Base-by-base conservation (phyloP, 2,113 vertebrate genomes). In the Colistium nudipinnis region DNA sequence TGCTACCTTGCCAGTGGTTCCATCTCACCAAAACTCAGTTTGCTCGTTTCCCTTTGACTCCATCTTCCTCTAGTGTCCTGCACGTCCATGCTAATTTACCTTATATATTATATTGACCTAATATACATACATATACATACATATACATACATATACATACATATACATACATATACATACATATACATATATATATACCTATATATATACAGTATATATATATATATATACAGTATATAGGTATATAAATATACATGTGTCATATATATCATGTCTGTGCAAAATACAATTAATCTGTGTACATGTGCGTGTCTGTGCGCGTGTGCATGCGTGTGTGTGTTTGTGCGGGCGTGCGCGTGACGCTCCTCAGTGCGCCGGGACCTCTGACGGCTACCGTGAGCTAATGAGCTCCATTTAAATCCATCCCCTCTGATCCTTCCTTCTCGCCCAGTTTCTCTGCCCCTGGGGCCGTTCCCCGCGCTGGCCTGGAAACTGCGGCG, bases 331-430 rank as follows among this genome's bases (percentile, higher is more conserved):
- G 44, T 47, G 44, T 47, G 44, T 65, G 56, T 59, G 62, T 63
- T 70, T 38, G 52, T 60, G 38, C 31, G 35, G 30, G 59, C 55
- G 36, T 56, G 60, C 81, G 78, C 64, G 55, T 62, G 68, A 66
- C 49, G 76, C 71, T 78, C 81, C 64, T 80, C 66, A 74, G 86
- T 69, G 85, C 56, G 76, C 78, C 70, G 87, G 82, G 89, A 87
- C 71, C 74, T 89, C 79, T 85, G 67, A 77, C 61, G 70, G 79
- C 82, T 85, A 88, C 82, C 72, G 49, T 31, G 64, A 79, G 88
- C 81, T 91, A 91, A 91, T 90, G 88, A 90, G 88, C 87, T 88
- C 87, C 89, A 90, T 90, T 91, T 90, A 90, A 89, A 90, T 82
- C 74, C 85, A 85, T 83, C 83, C 84, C 85, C 73, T 87, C 83